Evolutionary conservation across 2,113 vertebrate genomes (phyloP).

Genomic region (Thermophis baileyi): DNA sequence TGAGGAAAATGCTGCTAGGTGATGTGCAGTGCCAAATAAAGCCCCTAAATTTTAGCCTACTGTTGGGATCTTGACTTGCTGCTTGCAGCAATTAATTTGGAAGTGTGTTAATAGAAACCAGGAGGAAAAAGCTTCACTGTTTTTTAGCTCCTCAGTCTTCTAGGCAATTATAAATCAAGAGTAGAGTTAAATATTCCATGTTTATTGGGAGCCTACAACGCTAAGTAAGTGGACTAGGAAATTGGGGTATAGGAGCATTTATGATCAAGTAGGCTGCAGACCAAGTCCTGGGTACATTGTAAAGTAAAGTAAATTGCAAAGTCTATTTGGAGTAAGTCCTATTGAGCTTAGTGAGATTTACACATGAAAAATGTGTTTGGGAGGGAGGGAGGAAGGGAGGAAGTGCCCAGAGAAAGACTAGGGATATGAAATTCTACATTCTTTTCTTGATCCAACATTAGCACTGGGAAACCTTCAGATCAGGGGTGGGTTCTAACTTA

Average conservation of each 20-base stretch:
- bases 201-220: not conserved
- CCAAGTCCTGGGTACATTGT: not conserved
- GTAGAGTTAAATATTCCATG: not conserved
- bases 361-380: not conserved
- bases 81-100: not conserved
- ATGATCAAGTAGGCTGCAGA: not conserved
- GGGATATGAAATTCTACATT: not conserved
- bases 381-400: not conserved
- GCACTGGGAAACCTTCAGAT: not conserved
- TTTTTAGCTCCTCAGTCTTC: not conserved
- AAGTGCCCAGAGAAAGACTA: not conserved
- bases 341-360: not conserved
- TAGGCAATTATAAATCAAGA: not conserved
- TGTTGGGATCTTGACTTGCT: not conserved
- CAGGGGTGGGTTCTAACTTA: too few relatives aligned
- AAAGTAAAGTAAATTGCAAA: not conserved
- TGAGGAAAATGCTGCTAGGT: not conserved
- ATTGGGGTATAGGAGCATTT: not conserved
- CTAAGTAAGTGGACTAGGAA: not conserved
- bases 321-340: not conserved
- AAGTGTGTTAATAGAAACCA: not conserved
- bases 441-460: not conserved
- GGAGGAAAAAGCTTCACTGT: not conserved
- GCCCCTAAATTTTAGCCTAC: not conserved
- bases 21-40: not conserved